Conservation (phyloP, 2,113 vertebrate species). For the Halcyon malimbica region DNA sequence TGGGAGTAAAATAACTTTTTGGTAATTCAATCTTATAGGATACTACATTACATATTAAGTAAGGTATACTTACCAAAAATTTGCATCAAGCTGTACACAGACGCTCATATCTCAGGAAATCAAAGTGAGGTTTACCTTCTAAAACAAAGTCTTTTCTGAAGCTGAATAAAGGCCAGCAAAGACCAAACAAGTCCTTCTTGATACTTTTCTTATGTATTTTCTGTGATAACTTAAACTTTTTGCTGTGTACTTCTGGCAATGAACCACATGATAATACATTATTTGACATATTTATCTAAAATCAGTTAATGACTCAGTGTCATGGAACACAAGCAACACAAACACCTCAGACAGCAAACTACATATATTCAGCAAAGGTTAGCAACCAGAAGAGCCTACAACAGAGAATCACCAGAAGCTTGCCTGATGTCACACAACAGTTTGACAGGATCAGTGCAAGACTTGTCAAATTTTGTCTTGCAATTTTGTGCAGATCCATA, state of each 20-base stretch:
- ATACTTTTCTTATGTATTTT: not conserved
- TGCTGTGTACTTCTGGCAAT: not conserved
- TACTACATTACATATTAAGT: not conserved
- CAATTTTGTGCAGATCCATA: not conserved
- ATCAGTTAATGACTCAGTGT: not conserved
- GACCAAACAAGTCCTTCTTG: not conserved
- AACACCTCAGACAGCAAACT: not conserved
- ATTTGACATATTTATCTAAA: not conserved
- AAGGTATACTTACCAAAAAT: not conserved
- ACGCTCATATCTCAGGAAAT: not conserved
- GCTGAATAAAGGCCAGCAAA: not conserved
- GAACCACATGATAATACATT: not conserved
- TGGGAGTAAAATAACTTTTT: not conserved
- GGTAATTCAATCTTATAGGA: not conserved
- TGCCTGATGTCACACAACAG: not conserved
- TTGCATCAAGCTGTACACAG: not conserved
- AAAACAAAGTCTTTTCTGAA: not conserved
- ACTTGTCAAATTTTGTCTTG: not conserved
- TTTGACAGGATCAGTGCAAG: not conserved
- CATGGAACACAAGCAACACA: not conserved
- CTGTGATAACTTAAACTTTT: not conserved
- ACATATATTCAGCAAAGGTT: not conserved
- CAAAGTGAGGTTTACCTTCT: not conserved
- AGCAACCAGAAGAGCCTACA: not conserved
- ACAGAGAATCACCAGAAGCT: not conserved